Evolutionary conservation across 2,113 vertebrate genomes (phyloP), one percentile per base, ranked within the genome.

Genomic region (Edolisoma coerulescens): DNA sequence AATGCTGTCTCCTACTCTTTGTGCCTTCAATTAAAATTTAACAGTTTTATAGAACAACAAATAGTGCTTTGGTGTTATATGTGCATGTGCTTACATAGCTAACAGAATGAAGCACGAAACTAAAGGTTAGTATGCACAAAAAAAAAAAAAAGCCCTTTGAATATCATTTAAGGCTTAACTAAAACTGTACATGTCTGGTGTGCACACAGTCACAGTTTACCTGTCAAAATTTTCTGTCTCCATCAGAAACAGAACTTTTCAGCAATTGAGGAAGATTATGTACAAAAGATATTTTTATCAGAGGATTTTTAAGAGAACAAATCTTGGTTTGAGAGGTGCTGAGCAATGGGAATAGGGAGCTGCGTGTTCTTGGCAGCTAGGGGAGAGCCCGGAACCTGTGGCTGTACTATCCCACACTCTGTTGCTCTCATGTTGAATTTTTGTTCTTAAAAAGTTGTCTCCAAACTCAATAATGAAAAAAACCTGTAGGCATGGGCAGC

Each of bases 61-160:
- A 5, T 16, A 61, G 11, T 52, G 20, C 20, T 60, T 53, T 17
- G 24, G 10, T 41, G 24, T 73, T 85, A 33, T 0, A 0, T 52
- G 18, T 70, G 14, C 19, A 9, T 30, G 18, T 73, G 24, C 0
- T 3, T 26, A 44, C 35, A 6, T 5, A 84, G 52, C 10, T 80
- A 44, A 67, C 1, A 13, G 37, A 24, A 30, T n/a, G 16, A 81
- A 44, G 47, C 57, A 65, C 15, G 4, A 39, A 60, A 49, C 13
- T 63, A 17, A 54, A 54, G 1, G 13, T 19, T n/a, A n/a, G 3
- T 39, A 20, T 16, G 15, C 24, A 39, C 35, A 39, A 54, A 60
- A 13, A 60, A 27, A 39, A 54, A 60, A 13, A 60, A 27, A 63
- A 41, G 22, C 15, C 11, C 23, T 76, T 69, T 16, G 42, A 50